Percentiles rank a stretch among this genome's conserved stretches.
Conservation (phyloP, 64 coral and sea anemone species). For the Pocillopora verrucosa region DNA sequence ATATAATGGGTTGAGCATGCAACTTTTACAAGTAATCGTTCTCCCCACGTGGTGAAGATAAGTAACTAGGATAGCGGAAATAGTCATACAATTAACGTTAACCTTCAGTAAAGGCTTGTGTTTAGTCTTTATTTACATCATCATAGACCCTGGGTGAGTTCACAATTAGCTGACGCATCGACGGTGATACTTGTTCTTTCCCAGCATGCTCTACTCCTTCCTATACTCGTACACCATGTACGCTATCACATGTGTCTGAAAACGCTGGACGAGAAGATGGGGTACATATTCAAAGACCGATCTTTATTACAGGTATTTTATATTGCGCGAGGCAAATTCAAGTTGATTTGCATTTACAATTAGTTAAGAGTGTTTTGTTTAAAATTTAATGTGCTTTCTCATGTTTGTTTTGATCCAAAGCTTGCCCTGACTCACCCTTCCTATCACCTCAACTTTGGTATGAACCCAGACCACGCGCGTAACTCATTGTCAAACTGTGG, state of each 20-base stretch:
- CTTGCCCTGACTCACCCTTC: constrained; percentile 93
- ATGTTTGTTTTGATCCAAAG: constrained; percentile 25
- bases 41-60: too few relatives aligned
- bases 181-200: neutral
- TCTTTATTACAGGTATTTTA: constrained; percentile 70
- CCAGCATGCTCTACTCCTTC: constrained; percentile 88
- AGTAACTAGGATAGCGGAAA: too few relatives aligned
- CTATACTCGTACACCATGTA: constrained; percentile 88
- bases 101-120: too few relatives aligned
- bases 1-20: too few relatives aligned
- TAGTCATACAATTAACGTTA: too few relatives aligned
- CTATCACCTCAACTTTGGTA: constrained; percentile 92
- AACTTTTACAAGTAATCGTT: too few relatives aligned
- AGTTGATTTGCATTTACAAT: neutral
- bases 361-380: neutral
- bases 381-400: neutral
- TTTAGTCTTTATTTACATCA: too few relatives aligned
- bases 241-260: constrained; percentile 83
- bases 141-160: too few relatives aligned
- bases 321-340: too few relatives aligned
- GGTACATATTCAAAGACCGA: constrained; percentile 85
- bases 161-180: too few relatives aligned
- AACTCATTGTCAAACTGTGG: constrained; percentile 93
- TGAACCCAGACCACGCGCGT: constrained; percentile 93
- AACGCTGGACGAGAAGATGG: constrained; percentile 75